Conservation (phyloP, 2,113 vertebrate species). For the Pterocles orientalis region DNA sequence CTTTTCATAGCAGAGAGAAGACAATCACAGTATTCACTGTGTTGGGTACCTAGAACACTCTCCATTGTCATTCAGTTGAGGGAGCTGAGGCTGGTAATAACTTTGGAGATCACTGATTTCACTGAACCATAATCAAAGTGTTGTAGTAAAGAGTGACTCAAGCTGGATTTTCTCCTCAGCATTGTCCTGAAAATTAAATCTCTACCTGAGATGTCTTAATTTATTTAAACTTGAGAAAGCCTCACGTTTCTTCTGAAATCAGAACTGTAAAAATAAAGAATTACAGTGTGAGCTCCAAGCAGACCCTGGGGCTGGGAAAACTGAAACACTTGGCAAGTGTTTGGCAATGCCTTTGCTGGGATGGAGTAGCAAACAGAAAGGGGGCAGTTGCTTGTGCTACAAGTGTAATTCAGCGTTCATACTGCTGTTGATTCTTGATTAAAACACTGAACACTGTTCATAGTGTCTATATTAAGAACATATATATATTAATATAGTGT, state of each 20-base stretch:
- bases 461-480: background rate
- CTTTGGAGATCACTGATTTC: background rate
- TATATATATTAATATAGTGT: background rate
- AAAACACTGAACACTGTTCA: background rate
- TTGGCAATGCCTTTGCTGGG: background rate
- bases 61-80: background rate
- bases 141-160: background rate
- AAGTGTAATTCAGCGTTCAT: background rate
- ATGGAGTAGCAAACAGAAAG: background rate
- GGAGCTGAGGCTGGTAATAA: background rate
- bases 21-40: fast-evolving
- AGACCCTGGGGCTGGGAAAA: background rate
- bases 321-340: background rate
- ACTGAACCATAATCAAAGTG: background rate
- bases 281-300: background rate
- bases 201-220: background rate
- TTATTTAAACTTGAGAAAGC: background rate
- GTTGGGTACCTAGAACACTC: background rate
- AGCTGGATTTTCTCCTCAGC: background rate
- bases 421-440: background rate
- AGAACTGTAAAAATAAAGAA: background rate
- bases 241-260: background rate
- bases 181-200: background rate
- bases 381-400: background rate
- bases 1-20: background rate